These are phyloP conservation scores for Actenoides hombroni DNA, from an alignment of 2,113 vertebrate species.

Conservation along the genomic window DNA sequence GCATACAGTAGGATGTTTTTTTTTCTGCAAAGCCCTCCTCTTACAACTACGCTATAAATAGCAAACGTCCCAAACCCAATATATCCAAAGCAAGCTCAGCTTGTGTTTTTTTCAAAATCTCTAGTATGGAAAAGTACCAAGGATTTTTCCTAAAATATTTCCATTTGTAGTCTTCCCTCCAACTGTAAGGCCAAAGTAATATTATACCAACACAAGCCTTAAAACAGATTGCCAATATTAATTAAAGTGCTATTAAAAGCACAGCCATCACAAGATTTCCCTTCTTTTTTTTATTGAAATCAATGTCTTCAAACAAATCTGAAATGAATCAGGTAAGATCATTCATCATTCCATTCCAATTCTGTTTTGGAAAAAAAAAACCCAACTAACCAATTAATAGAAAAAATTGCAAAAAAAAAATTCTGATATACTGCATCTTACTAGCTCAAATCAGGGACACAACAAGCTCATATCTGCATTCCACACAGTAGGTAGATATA, in stretches of 20 bases:
- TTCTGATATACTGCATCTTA: not conserved
- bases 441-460: not conserved
- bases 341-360: not conserved
- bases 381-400: not conserved
- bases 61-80: not conserved
- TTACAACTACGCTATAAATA: not conserved
- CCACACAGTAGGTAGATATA: not conserved
- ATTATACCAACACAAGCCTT: constrained; percentile 65
- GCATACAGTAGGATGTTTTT: not conserved
- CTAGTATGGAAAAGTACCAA: not conserved
- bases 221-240: not conserved
- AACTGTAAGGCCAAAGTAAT: constrained; percentile 64
- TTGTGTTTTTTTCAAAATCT: not conserved
- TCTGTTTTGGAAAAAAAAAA: not conserved
- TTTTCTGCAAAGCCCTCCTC: not conserved
- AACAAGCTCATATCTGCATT: not conserved
- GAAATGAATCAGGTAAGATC: not conserved
- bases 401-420: not conserved
- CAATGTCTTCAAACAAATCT: not conserved
- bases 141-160: constrained; percentile 68
- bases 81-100: not conserved
- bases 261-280: not conserved
- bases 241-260: not conserved
- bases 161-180: constrained; percentile 72
- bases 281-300: not conserved